These are phyloP conservation scores for Drosophila kokeensis DNA, from an alignment of 2,888 invertebrate genomes.

Conservation along the genomic window DNA sequence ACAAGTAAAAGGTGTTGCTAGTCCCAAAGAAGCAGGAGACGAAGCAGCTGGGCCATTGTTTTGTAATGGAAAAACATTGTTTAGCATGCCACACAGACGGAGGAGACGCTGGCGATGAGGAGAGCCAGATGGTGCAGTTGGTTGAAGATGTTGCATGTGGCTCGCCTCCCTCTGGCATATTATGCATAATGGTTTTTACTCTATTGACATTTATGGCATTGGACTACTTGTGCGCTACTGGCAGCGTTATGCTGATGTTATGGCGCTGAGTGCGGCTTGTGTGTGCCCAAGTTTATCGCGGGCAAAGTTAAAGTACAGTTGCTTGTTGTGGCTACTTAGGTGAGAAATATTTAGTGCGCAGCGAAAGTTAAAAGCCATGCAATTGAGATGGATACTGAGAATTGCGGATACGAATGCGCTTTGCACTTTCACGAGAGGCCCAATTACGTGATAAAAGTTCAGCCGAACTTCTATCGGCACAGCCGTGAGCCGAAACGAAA, in stretches of 20 bases:
- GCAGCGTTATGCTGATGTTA: not conserved
- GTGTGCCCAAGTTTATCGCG: constrained; percentile 45
- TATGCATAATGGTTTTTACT: constrained; percentile 77
- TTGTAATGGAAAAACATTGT: constrained; percentile 78
- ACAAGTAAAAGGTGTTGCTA: constrained; percentile 77
- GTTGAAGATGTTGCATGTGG: constrained; percentile 17
- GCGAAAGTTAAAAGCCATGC: constrained; percentile 53
- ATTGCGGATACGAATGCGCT: not conserved
- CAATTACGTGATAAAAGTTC: not conserved
- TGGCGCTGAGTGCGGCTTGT: constrained; percentile 16
- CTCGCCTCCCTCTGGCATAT: constrained; percentile 46
- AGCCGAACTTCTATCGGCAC: not conserved
- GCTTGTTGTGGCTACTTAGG: constrained; percentile 45
- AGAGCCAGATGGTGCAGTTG: constrained; percentile 30
- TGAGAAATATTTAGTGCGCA: constrained; percentile 30
- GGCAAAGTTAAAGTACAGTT: constrained; percentile 56
- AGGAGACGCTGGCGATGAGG: constrained; percentile 5
- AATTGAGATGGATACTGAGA: constrained; percentile 55
- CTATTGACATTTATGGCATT: constrained; percentile 78
- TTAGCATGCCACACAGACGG: constrained; percentile 53
- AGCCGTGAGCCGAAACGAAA: not conserved
- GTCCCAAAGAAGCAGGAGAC: constrained; percentile 35
- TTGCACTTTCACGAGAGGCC: not conserved
- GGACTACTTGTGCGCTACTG: constrained; percentile 35
- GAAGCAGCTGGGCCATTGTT: constrained; percentile 59